phyloP scores from a whole-genome alignment of 1,140 invertebrate species.

The Ceratoteleas bidentatus region DNA sequence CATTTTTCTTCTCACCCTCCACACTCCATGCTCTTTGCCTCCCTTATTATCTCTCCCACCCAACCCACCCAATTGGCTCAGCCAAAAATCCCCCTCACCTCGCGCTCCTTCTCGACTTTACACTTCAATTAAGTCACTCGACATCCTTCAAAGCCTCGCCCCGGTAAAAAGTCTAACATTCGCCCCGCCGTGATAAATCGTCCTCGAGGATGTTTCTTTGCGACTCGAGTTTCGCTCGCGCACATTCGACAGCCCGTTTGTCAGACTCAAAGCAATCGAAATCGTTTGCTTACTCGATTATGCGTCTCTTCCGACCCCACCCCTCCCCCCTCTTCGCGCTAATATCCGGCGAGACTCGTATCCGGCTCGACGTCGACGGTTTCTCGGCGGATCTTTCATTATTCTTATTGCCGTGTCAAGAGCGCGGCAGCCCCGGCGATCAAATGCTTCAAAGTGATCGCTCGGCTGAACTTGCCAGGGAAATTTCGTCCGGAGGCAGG shows the following conservation, averaged over 20 bases:
- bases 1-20: too few relatives aligned
- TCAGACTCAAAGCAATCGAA: constrained; percentile 56
- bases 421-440: constrained; percentile 50
- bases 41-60: too few relatives aligned
- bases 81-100: too few relatives aligned
- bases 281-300: constrained; percentile 66
- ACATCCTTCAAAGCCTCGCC: too few relatives aligned
- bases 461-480: constrained; percentile 52
- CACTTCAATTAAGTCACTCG: too few relatives aligned
- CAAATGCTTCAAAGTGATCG: constrained; percentile 63
- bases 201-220: not conserved
- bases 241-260: constrained; percentile 7
- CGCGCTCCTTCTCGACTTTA: too few relatives aligned
- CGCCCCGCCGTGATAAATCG: not conserved
- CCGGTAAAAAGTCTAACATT: too few relatives aligned
- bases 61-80: too few relatives aligned
- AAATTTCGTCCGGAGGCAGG: constrained; percentile 60
- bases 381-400: constrained; percentile 73
- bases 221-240: not conserved
- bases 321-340: constrained; percentile 59
- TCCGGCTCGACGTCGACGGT: constrained; percentile 65
- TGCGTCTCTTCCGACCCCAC: constrained; percentile 47
- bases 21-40: too few relatives aligned
- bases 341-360: constrained; percentile 69
- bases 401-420: constrained; percentile 72